phyloP scores from a whole-genome alignment of 92 coral and sea anemone species.

The Muricea muricata region DNA sequence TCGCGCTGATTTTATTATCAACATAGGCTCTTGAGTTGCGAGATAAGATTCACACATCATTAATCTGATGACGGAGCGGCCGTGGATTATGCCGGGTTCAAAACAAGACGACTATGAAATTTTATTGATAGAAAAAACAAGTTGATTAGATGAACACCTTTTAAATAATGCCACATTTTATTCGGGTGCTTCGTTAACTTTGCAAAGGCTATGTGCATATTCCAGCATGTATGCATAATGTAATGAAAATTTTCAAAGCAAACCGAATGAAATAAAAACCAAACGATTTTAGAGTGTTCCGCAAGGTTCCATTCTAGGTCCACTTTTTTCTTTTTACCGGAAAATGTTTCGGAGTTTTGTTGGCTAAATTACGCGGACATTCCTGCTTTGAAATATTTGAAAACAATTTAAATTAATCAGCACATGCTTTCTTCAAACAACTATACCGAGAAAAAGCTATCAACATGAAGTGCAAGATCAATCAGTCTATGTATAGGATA shows the following conservation, averaged over 20 bases:
- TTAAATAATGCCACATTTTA: neutral
- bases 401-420: too few species aligned
- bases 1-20: neutral
- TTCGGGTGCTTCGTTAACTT: neutral
- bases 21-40: neutral
- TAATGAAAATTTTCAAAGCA: too few species aligned
- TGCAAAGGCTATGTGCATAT: neutral
- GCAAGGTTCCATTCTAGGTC: neutral
- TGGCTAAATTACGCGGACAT: too few species aligned
- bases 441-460: too few species aligned
- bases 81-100: neutral
- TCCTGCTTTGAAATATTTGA: too few species aligned
- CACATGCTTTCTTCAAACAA: too few species aligned
- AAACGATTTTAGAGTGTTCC: too few species aligned
- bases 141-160: conserved; percentile 1
- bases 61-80: neutral
- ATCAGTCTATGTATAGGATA: neutral
- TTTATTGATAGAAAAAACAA: neutral
- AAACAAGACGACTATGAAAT: neutral
- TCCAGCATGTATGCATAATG: too few species aligned
- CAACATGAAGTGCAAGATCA: neutral
- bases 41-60: conserved; percentile 5
- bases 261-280: too few species aligned
- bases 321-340: neutral
- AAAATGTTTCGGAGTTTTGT: neutral